Evolutionary conservation across 2,113 vertebrate species (phyloP), one percentile per base, ranked within the genome.

Genomic region (Megaceryle maxima): DNA sequence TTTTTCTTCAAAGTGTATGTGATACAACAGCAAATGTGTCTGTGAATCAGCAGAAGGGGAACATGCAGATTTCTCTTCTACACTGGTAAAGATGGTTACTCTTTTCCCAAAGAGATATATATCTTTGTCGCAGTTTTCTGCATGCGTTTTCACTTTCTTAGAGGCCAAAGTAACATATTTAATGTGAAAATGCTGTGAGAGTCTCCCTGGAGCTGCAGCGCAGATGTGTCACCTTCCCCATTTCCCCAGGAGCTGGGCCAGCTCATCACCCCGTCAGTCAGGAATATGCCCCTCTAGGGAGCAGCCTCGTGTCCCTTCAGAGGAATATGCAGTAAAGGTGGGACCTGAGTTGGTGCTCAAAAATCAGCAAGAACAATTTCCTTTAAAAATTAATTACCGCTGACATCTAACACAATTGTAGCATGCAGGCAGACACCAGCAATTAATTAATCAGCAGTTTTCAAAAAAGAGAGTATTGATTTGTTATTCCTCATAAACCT

Each of bases 401-500:
- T 95, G 93, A 86, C 95, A 95, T 80, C 75, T 96, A 90, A 95
- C 87, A 91, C 62, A 76, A 91, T 26, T 81, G 83, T 39, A 72
- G 83, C 77, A 84, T 46, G 50, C 41, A 85, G 77, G 63, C 73
- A 94, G 92, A 83, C 63, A 89, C 56, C 64, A 68, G 53, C 87
- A 91, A 97, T 96, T 96, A 96, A 96, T 94, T 94, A 92, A 95
- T 93, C 11, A 19, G 35, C 56, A 86, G 77, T 83, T 95, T 93
- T 94, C 39, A 89, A 82, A 91, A 89, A 85, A 79, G 62, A 90
- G 16, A 29, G 11, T 90, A 97, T 97, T 86, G 97, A 97, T 97
- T 91, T 94, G 91, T 96, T 96, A 88, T 91, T 96, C 90, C 84
- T 93, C 88, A 92, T 94, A 94, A 96, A 88, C 68, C 87, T 74